A percentile compares a stretch with the other conserved stretches of the same genome.
Conservation (phyloP, 1,140 invertebrate species). For the Tribolium madens region DNA sequence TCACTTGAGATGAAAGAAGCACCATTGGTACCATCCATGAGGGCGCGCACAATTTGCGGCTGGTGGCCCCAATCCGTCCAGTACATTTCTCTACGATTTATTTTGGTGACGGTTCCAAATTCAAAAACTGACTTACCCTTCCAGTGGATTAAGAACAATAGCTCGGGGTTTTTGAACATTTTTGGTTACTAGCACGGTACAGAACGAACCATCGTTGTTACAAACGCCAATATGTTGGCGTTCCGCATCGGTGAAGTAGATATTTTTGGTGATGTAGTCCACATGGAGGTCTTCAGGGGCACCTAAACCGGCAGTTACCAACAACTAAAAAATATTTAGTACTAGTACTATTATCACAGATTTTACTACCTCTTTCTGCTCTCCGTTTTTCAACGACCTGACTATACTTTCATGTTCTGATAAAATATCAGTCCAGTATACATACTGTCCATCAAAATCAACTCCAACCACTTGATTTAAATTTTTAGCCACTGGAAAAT, state of each 20-base stretch:
- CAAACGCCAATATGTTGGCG: conserved; percentile 82
- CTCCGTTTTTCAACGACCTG: conserved; percentile 70
- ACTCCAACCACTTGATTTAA: conserved; percentile 76
- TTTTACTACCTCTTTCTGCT: conserved; percentile 68
- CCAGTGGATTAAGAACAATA: conserved; percentile 72
- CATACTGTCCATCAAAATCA: conserved; percentile 72
- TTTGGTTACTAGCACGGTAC: conserved; percentile 73
- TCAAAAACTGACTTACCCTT: conserved; percentile 68
- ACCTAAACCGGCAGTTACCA: conserved; percentile 76
- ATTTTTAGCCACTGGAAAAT: conserved; percentile 67
- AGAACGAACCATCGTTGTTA: conserved; percentile 71
- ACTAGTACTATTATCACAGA: neutral
- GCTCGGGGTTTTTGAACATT: conserved; percentile 72
- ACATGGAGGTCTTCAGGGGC: conserved; percentile 81
- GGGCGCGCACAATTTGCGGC: conserved; percentile 80
- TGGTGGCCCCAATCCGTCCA: conserved; percentile 87
- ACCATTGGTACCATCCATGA: conserved; percentile 83
- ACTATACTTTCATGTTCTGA: conserved; percentile 76
- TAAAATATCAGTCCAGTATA: conserved; percentile 83
- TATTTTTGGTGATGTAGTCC: conserved; percentile 84
- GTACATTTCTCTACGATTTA: conserved; percentile 76
- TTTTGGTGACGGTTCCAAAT: neutral
- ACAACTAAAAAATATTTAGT: conserved; percentile 61
- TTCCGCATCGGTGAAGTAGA: conserved; percentile 85
- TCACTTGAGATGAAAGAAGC: conserved; percentile 74